Base-by-base conservation (phyloP, 2,797 vertebrate genomes). In the Artibeus jamaicensis region DNA sequence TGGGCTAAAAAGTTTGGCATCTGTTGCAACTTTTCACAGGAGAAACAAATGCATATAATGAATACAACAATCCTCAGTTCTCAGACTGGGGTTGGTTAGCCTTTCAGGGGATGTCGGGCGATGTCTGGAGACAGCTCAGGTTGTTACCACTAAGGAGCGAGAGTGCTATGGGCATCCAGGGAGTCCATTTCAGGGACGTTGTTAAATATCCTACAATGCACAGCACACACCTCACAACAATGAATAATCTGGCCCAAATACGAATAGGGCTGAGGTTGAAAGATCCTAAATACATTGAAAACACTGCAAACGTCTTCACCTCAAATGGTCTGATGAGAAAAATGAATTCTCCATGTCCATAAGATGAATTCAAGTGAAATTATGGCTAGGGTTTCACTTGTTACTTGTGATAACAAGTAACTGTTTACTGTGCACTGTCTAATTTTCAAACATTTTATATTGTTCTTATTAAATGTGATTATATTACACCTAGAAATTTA, bases 151-250 rank as follows among this genome's bases (percentile, higher is more conserved):
- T 3, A 42, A 4, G 2, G 9, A 34, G 9, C 0, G 29, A 59
- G 9, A 18, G 4, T 29, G 22, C 22, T 9, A 1, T 0, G 46
- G 2, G 5, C 18, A 50, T 73, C 42, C 10, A 15, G 34, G 2
- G 9, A 34, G 18, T 46, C 14, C 12, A 15, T 18, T 62, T 14
- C n/a, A 65, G 15, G 44, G 34, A 67, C 24, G 3, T 7, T 10
- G 32, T 29, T 48, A n/a, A 53, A 59, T 32, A 10, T 5, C 19
- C 29, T 68, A 15, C 34, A 88, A 6, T 5, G 11, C 37, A 39
- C 12, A 53, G 5, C 15, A 7, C 3, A n/a, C n/a, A 48, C 34
- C 34, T 14, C 3, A 18, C 5, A 59, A n/a, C 1, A 19, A 32
- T 55, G 42, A 87, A 9, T 79, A 34, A 50, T 46, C 39, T 22